Evolutionary conservation across 2,113 vertebrate genomes (phyloP), one percentile per base, ranked within the genome.

Genomic region (Tyto alba): DNA sequence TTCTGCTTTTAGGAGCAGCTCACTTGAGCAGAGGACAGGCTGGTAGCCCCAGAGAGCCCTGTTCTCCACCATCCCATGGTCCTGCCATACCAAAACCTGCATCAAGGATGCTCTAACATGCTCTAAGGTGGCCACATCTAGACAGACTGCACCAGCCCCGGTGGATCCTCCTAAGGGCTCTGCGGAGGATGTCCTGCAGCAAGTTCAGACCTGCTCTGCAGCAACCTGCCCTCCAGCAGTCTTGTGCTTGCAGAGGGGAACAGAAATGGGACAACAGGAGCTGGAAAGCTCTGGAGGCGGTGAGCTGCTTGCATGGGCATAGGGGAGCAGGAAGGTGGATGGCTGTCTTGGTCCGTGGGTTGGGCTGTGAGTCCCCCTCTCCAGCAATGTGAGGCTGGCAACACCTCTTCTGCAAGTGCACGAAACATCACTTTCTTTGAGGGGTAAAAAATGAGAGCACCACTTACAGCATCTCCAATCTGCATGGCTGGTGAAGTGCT

Each of bases 361-460:
- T 16, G 13, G 30, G 17, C 43, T 82, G 27, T 23, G 55, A 53
- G 41, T 17, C 4, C 10, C 9, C 9, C 30, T 72, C 15, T 5
- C 13, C 45, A 66, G 62, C 14, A n/a, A 8, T 0, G 0, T 0
- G 0, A 29, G 40, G 34, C 59, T 68, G 43, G 15, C 43, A 52
- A 32, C 14, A 10, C 40, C 21, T 48, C 76, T 89, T 45, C 45
- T 91, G 50, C 25, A 23, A 60, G 40, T 12, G 20, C 8, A 11
- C 5, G 26, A 74, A 78, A 55, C 21, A 15, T 56, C 71, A 11
- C 45, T 66, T 38, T 55, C 56, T 84, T 36, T 32, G 5, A 27
- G 38, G 23, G 32, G 7, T 2, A 7, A 18, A 23, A n/a, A 43
- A 50, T 16, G 1, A 22, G 36, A 69, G 56, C 55, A 21, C 16